phyloP scores from a whole-genome alignment of 2,888 invertebrate genomes.

The Scaptomyza parva region DNA sequence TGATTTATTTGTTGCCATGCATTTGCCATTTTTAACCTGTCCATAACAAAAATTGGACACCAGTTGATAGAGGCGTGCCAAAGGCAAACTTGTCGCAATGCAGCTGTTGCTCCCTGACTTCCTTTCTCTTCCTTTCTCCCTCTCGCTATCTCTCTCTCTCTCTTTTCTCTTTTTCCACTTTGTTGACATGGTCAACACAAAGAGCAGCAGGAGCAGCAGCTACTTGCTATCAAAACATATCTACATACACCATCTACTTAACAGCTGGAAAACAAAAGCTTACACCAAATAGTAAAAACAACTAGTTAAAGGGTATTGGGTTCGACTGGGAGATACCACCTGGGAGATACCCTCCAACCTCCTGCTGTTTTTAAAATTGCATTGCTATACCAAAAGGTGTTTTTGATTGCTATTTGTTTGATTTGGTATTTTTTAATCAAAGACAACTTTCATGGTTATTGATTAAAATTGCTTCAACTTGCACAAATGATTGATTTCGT shows the following conservation, averaged over 20 bases:
- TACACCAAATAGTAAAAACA: neutral
- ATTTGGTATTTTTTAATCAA: too few relatives aligned
- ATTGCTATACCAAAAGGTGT: too few relatives aligned
- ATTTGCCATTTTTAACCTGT: constrained; percentile 69
- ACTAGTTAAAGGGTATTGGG: too few relatives aligned
- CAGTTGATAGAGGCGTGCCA: constrained; percentile 66
- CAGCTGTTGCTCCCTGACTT: constrained; percentile 44
- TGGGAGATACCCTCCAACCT: too few relatives aligned
- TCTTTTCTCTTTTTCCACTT: neutral
- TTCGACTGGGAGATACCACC: too few relatives aligned
- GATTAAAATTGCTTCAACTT: too few relatives aligned
- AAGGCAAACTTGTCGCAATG: constrained; percentile 71
- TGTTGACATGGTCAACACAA: constrained; percentile 23
- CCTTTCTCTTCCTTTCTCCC: neutral
- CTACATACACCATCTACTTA: neutral
- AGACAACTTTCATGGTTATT: too few relatives aligned
- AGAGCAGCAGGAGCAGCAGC: too few relatives aligned
- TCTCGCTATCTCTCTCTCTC: neutral
- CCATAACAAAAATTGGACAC: constrained; percentile 76
- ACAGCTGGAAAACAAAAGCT: neutral
- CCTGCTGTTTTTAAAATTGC: too few relatives aligned
- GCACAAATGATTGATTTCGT: too few relatives aligned
- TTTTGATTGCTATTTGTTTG: too few relatives aligned
- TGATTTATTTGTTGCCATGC: constrained; percentile 71
- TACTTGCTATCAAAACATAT: constrained; percentile 10